A percentile compares a stretch with the other conserved stretches of the same genome.
phyloP scores from a whole-genome alignment of 2,888 invertebrate species.

The Ametastegia equiseti region DNA sequence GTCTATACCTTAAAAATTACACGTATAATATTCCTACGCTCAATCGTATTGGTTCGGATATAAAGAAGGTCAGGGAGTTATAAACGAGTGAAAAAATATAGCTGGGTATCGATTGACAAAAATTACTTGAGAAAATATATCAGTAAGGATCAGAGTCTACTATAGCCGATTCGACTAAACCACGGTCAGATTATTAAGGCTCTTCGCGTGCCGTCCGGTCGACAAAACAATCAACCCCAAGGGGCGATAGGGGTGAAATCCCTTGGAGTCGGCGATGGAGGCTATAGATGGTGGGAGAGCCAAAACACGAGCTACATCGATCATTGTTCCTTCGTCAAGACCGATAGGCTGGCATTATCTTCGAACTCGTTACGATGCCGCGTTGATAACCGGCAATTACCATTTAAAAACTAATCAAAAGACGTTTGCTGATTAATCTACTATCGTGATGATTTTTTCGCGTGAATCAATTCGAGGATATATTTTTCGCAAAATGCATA shows the following conservation, averaged over 20 bases:
- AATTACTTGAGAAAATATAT: neutral
- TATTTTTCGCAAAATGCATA: neutral
- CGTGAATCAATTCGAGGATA: neutral
- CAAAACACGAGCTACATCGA: conserved; percentile 72
- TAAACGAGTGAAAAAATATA: neutral
- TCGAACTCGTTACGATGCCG: conserved; percentile 74
- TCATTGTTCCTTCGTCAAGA: conserved; percentile 73
- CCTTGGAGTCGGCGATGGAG: conserved; percentile 34
- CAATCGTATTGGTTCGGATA: neutral
- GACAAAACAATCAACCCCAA: conserved; percentile 65
- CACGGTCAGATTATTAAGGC: conserved; percentile 36
- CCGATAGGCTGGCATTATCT: conserved; percentile 74
- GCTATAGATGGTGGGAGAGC: conserved; percentile 57
- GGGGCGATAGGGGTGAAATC: conserved; percentile 43
- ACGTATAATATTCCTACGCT: too few species aligned
- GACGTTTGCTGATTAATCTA: neutral
- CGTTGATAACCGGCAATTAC: conserved; percentile 74
- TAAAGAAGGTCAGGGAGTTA: neutral
- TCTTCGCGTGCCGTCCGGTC: conserved; percentile 62
- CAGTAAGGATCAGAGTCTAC: neutral
- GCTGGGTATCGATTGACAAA: neutral
- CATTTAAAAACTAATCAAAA: conserved; percentile 39
- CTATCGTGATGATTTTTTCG: conserved; percentile 14
- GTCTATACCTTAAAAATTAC: neutral
- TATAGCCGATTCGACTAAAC: conserved; percentile 6